phyloP scores from a whole-genome alignment of 1,140 invertebrate genomes.

The Heliconius melpomene region DNA sequence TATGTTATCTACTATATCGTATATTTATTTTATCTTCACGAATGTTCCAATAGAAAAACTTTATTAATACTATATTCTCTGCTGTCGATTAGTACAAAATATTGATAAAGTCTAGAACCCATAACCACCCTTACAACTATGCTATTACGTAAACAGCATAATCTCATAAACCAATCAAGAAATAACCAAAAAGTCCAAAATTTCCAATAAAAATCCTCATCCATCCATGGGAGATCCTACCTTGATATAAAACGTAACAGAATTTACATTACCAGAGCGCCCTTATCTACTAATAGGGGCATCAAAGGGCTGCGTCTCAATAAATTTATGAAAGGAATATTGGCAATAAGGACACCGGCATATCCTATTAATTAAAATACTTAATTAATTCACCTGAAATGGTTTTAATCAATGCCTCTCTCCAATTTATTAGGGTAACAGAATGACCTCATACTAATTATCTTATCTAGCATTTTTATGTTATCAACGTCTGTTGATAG shows the following conservation, averaged over 20 bases:
- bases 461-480: constrained; percentile 30
- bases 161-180: too few relatives aligned
- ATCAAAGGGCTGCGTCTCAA: constrained; percentile 75
- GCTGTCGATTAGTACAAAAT: too few relatives aligned
- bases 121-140: too few relatives aligned
- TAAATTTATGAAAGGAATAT: constrained; percentile 81
- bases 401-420: constrained; percentile 78
- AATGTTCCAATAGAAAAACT: too few relatives aligned
- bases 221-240: background rate
- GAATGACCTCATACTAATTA: constrained; percentile 45
- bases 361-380: constrained; percentile 81
- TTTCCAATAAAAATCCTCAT: background rate
- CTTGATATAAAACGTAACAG: constrained; percentile 34
- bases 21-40: too few relatives aligned
- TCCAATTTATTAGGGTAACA: constrained; percentile 74
- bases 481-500: background rate
- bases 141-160: too few relatives aligned
- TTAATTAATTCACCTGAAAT: constrained; percentile 81
- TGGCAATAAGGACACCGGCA: constrained; percentile 77
- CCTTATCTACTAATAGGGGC: constrained; percentile 67
- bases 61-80: too few relatives aligned
- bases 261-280: constrained; percentile 48
- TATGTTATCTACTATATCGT: background rate
- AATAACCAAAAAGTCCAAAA: background rate
- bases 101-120: too few relatives aligned